Base-by-base conservation (phyloP, 2,113 vertebrate genomes). In the Thamnaconus septentrionalis region DNA sequence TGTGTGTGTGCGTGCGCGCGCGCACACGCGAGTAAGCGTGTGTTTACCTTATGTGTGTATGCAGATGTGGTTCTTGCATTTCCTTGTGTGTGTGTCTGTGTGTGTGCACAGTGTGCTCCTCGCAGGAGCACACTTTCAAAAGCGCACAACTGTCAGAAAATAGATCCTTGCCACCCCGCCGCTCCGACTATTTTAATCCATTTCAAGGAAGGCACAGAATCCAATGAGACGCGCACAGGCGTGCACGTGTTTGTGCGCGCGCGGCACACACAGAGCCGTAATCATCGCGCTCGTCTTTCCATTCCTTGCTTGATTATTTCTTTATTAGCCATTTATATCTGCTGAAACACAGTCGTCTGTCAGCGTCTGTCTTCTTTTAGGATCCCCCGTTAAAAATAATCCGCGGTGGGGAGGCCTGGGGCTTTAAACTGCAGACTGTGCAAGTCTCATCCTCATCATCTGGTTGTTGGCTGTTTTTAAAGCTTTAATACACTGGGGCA, bases 161-260 rank as follows among this genome's bases (percentile, higher is more conserved):
- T 79, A 84, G 73, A 84, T 88, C 77, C 72, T 59, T 50, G 55
- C 63, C 41, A 49, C 72, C 67, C 73, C 45, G 73, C 69, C 59
- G 61, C 73, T 81, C 67, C 55, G 65, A 78, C 63, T 77, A 84
- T 85, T 80, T 82, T 73, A 83, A 86, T 83, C 79, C 53, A 76
- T 85, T 85, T 87, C 75, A 83, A 73, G 81, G 76, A 81, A 76
- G 67, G 70, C 75, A 70, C 71, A 71, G 72, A 73, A 85, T 82
- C 73, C 71, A 75, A 64, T 58, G 67, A 79, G 56, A 79, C 64
- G 53, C 59, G 69, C 52, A 69, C 54, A 31, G 43, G n/a, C 10
- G 11, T 31, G 18, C 18, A 2, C 18, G 18, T 31, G 18, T 31
- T 31, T 31, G 18, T 31, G 18, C 18, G 18, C 18, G 18, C 18